phyloP scores from a whole-genome alignment of 2,113 vertebrate genomes.

The Chlamydotis undulata region DNA sequence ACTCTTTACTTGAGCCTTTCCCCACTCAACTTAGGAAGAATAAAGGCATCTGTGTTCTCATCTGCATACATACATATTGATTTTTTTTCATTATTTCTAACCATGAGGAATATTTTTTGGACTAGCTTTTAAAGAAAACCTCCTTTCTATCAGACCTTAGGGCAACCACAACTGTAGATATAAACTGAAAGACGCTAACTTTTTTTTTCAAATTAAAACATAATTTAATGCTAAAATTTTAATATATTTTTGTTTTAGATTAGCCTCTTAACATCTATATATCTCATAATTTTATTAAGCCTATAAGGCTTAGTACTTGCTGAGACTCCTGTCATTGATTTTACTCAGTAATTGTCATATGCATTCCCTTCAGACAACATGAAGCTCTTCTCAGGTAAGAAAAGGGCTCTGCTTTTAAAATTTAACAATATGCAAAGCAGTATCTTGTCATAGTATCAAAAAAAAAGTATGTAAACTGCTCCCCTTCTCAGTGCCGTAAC shows the following conservation, averaged over 20 bases:
- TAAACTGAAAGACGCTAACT: background rate
- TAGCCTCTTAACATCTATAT: background rate
- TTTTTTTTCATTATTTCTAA: background rate
- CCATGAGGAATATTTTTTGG: background rate
- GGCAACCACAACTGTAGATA: background rate
- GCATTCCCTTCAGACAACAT: background rate
- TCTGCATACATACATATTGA: background rate
- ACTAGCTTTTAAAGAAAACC: background rate
- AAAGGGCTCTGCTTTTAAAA: background rate
- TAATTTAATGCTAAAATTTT: background rate
- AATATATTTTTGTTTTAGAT: background rate
- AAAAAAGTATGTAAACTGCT: background rate
- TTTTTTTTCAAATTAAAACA: background rate
- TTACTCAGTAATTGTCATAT: background rate
- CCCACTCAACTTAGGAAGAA: background rate
- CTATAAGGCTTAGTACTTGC: background rate
- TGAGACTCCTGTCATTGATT: background rate
- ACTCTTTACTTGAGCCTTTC: background rate
- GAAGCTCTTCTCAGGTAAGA: background rate
- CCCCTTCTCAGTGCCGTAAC: background rate
- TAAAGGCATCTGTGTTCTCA: background rate
- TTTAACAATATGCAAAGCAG: background rate
- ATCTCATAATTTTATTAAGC: background rate
- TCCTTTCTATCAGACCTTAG: background rate
- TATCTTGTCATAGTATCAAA: background rate